phyloP scores from a whole-genome alignment of 1,140 invertebrate species.

The Drosophila sucinea region DNA sequence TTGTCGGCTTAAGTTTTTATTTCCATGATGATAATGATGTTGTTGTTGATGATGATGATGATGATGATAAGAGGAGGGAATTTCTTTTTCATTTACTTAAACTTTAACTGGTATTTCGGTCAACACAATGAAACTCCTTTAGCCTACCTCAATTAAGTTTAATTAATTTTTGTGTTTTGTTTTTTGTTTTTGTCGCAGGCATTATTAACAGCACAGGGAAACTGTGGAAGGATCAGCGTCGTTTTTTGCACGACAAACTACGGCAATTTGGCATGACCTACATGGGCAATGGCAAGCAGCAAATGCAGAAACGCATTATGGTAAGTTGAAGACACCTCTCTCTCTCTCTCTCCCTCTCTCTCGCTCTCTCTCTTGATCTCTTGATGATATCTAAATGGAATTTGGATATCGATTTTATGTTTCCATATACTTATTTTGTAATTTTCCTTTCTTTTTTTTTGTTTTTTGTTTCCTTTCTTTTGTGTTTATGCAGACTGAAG shows the following conservation, averaged over 20 bases:
- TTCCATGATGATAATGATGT: constrained; percentile 6
- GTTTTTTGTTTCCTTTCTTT: neutral
- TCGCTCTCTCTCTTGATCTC: too few relatives aligned
- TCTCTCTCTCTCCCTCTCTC: too few relatives aligned
- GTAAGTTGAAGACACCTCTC: constrained; percentile 83
- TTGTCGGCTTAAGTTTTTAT: constrained; percentile 11
- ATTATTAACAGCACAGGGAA: constrained; percentile 95
- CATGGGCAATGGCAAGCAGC: constrained; percentile 89
- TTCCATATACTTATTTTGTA: neutral
- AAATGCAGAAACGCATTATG: constrained; percentile 94
- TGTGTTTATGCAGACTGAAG: constrained; percentile 87
- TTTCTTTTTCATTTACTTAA: constrained; percentile 35
- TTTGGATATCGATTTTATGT: neutral
- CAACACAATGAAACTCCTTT: neutral
- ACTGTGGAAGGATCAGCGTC: constrained; percentile 95
- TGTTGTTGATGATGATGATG: constrained; percentile 10
- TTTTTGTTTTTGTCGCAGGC: constrained; percentile 85
- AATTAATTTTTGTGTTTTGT: constrained; percentile 12
- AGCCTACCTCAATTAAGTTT: constrained; percentile 70
- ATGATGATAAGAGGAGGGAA: constrained; percentile 21
- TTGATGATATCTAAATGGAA: too few relatives aligned
- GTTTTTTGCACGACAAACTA: constrained; percentile 94
- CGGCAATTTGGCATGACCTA: constrained; percentile 95
- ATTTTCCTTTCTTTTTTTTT: neutral
- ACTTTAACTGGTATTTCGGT: constrained; percentile 11